Evolutionary conservation across 1,140 invertebrate species (phyloP), one percentile per base, ranked within the genome.

Genomic region (Sycophila sp.): DNA sequence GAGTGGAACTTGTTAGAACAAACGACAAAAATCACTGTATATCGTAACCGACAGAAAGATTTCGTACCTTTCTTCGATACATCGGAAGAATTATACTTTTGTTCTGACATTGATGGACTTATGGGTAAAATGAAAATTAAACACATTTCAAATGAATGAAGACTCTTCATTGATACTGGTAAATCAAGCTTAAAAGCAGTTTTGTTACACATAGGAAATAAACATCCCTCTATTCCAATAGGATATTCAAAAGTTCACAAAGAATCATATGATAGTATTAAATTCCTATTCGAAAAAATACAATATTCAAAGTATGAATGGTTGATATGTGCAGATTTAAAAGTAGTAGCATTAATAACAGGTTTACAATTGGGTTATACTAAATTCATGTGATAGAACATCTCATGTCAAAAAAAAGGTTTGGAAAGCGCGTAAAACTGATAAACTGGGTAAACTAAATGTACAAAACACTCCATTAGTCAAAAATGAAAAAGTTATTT

Each of bases 391-490:
- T 87, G 77, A 66, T 32, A 74, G 72, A 64, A 17, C 30, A 73
- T 26, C 83, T 70, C 86, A 80, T 56, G 24, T 45, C 15, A 75
- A 79, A 56, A 68, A 76, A 42, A 58, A 72, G n/a, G n/a, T n/a
- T n/a, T 8, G 75, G 79, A 56, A 70, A 60, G 65, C 58, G 79
- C 30, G 45, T 7, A 49, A 49, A 49, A 22, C 13, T 49, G 45
- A 5, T 7, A 22, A n/a, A n/a, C 45, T n/a, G n/a, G n/a, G n/a
- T n/a, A n/a, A n/a, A 22, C 7, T 22, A 5, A 86, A 85, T 67
- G 77, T 84, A 78, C 3, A 77, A 62, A 69, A 59, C 30, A 65
- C 79, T 47, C 62, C 78, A 40, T 58, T 84, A 63, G 71, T 83
- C 28, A 76, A 82, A 24, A 26, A 68, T 6, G 19, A 76, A 34